Evolutionary conservation across 2,113 vertebrate genomes (phyloP), one percentile per base, ranked within the genome.

Genomic region (Megaleporinus macrocephalus): DNA sequence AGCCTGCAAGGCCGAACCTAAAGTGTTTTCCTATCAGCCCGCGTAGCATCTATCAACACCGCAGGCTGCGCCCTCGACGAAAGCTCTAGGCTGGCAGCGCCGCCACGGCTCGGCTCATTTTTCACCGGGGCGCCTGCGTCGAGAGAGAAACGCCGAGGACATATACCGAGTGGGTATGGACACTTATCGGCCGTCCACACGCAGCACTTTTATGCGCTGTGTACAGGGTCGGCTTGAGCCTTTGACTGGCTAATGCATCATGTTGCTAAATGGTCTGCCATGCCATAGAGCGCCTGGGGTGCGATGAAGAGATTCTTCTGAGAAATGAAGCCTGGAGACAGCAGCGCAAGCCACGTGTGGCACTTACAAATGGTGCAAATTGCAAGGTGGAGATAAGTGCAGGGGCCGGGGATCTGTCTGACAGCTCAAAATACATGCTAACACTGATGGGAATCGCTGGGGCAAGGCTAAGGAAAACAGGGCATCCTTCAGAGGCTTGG

Each of bases 301-400:
- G 44, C 78, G 76, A 80, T 85, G 77, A 68, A 83, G 57, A 79
- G 80, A 77, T 79, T 76, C 68, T 33, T 83, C 72, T 63, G 86
- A 70, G 66, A 63, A 80, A 77, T 80, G 69, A 80, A 73, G 74
- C 30, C 13, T 30, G 62, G 47, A 78, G 73, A 73, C 77, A 77
- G 73, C 71, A 57, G 59, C 22, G 27, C n/a, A 30, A 33, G 62
- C 24, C 13, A 83, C 49, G 62, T 61, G 75, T 51, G 73, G 24
- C 51, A 55, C 10, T 59, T 81, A 74, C 51, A 86, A 79, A 83
- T 49, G 44, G 27, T 55, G 61, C 66, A 76, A 71, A 78, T 81
- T 81, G 78, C 55, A 71, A 66, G 63, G 49, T 26, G 73, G 57
- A 73, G 77, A 80, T 77, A 80, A 80, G 76, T 79, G 80, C 20